Conservation (phyloP, 2,797 vertebrate species). For the Rhincodon typus region DNA sequence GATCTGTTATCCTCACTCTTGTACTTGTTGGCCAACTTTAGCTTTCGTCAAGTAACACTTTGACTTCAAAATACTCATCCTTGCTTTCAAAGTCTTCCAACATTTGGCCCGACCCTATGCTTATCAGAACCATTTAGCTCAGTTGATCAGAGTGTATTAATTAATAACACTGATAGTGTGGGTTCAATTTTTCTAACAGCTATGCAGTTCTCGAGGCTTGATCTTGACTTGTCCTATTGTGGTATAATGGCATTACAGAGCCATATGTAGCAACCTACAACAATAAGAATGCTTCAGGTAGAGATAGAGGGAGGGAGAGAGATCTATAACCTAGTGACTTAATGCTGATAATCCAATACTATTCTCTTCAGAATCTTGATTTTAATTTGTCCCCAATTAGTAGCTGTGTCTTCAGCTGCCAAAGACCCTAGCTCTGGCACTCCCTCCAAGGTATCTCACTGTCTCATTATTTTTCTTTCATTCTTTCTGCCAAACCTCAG, state of each 20-base stretch:
- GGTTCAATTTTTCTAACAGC: neutral
- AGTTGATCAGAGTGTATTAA: neutral
- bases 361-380: neutral
- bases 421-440: no score
- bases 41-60: neutral
- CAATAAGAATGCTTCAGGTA: neutral
- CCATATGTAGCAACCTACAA: neutral
- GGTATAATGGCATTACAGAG: neutral
- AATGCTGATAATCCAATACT: neutral
- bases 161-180: no score
- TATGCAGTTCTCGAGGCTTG: neutral
- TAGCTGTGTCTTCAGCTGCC: no score
- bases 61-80: neutral
- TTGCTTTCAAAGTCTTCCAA: neutral
- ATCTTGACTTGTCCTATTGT: neutral
- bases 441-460: no score
- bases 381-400: no score
- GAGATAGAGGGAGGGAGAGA: no score
- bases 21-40: neutral
- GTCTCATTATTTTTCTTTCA: no score
- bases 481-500: no score
- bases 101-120: neutral
- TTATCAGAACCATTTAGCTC: neutral
- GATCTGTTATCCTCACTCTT: neutral
- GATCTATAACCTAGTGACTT: no score